Conservation (phyloP, 2,888 invertebrate species). For the Pachycephus smyrnensis region DNA sequence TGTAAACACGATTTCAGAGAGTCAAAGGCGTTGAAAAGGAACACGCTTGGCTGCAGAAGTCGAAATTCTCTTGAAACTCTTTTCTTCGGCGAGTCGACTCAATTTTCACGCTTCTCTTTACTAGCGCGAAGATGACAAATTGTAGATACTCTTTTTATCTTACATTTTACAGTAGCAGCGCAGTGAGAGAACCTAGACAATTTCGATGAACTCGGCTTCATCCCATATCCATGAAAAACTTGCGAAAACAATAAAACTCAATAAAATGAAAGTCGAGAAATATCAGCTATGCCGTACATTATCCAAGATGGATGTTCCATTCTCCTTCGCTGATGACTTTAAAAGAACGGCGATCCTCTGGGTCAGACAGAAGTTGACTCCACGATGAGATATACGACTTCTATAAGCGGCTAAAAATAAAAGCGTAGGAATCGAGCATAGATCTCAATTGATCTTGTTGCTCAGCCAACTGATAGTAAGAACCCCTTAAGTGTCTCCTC, state of each 20-base stretch:
- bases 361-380: background rate
- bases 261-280: background rate
- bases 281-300: background rate
- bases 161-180: background rate
- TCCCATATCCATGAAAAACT: background rate
- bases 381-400: background rate
- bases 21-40: background rate
- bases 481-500: background rate
- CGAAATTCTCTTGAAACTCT: background rate
- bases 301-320: background rate
- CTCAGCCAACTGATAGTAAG: background rate
- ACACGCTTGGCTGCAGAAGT: background rate
- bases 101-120: background rate
- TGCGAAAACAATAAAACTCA: background rate
- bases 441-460: slow-evolving; percentile 5
- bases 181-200: background rate
- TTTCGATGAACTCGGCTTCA: background rate
- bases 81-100: background rate
- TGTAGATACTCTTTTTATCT: background rate
- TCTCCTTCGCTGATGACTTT: background rate
- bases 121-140: background rate
- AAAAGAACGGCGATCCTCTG: background rate
- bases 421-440: background rate
- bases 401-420: background rate
- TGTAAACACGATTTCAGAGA: background rate